Evolutionary conservation across 2,797 vertebrate species (phyloP).

Genomic region (Gymnoscopelus braueri): DNA sequence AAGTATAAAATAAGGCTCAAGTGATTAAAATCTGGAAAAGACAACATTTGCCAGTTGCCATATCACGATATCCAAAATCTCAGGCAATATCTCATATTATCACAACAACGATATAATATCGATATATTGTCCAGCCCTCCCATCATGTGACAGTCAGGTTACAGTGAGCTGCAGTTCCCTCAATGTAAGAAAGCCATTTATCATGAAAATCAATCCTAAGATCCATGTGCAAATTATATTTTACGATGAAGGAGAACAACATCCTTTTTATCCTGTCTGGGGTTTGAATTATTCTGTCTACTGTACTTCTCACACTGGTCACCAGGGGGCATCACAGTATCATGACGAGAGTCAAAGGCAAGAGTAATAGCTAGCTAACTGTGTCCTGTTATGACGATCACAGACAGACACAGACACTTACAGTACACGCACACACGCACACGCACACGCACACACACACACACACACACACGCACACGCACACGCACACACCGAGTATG

Average conservation of each 20-base stretch:
- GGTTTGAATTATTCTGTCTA: background rate
- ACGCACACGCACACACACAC: constrained; percentile 9
- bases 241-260: background rate
- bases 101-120: no score
- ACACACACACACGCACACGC: constrained; percentile 8
- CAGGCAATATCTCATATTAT: no score
- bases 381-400: constrained; percentile 15
- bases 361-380: constrained; percentile 15
- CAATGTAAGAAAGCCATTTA: background rate
- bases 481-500: background rate
- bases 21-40: no score
- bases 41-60: no score
- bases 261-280: background rate
- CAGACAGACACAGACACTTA: background rate
- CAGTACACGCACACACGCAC: background rate
- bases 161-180: constrained; percentile 23
- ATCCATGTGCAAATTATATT: background rate
- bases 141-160: background rate
- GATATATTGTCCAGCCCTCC: no score
- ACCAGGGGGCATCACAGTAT: constrained; percentile 9
- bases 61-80: no score
- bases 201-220: background rate
- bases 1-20: no score
- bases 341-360: constrained; percentile 22
- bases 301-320: constrained; percentile 2